These are phyloP conservation scores for Scartelaos histophorus DNA, from an alignment of 2,113 vertebrate species.

Conservation along the genomic window DNA sequence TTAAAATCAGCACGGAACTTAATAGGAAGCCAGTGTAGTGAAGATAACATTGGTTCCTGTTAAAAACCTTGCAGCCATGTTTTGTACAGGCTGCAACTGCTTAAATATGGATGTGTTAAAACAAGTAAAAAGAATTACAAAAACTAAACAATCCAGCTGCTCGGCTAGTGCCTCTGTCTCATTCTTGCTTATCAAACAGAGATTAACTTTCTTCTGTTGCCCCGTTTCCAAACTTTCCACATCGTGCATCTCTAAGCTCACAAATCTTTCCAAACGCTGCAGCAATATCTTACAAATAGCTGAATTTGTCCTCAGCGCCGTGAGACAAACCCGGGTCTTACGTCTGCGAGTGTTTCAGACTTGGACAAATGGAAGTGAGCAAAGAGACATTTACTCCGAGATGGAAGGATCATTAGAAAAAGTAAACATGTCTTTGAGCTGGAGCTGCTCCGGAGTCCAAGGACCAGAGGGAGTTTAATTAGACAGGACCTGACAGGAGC, in stretches of 20 bases:
- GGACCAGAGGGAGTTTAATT: conserved; percentile 73
- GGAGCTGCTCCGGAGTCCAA: conserved; percentile 68
- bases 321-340: conserved; percentile 28
- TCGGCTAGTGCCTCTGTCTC: not conserved
- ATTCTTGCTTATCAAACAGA: not conserved
- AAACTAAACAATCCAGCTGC: not conserved
- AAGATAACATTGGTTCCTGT: too few species aligned
- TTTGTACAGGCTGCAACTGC: not conserved
- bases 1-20: too few species aligned
- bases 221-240: not conserved
- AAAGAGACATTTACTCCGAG: conserved; percentile 60
- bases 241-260: not conserved
- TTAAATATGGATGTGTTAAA: too few species aligned
- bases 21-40: too few species aligned
- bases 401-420: conserved; percentile 74
- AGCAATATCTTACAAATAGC: conserved; percentile 26
- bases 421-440: conserved; percentile 78
- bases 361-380: conserved; percentile 27
- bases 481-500: conserved; percentile 71
- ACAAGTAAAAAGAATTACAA: too few species aligned
- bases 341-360: conserved; percentile 36
- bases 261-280: not conserved
- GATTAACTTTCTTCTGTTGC: not conserved
- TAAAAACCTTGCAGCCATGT: too few species aligned
- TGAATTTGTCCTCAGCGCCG: conserved; percentile 33